A percentile compares a stretch with the other conserved stretches of the same genome.
These are phyloP conservation scores for Sturmia bella DNA, from an alignment of 2,888 invertebrate species.

Conservation along the genomic window DNA sequence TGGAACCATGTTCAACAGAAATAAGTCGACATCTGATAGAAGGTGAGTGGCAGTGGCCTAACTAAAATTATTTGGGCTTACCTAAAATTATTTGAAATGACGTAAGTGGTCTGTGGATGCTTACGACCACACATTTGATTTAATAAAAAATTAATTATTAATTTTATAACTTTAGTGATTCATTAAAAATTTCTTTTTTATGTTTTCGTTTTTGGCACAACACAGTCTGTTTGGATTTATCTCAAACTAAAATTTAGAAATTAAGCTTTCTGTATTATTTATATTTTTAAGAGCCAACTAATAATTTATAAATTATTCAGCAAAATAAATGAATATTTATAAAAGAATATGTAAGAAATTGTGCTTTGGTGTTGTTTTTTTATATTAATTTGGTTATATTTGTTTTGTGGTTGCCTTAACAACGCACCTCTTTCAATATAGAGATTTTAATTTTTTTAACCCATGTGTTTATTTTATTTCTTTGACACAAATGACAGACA, in stretches of 20 bases:
- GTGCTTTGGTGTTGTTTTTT: conserved; percentile 12
- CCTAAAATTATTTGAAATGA: no score
- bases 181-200: no score
- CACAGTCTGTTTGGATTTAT: no score
- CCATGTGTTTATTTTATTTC: neutral
- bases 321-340: conserved; percentile 49
- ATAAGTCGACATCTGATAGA: no score
- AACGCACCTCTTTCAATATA: conserved; percentile 50
- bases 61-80: no score
- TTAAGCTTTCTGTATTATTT: conserved; percentile 43
- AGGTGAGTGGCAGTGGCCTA: no score
- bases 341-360: conserved; percentile 22
- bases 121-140: no score
- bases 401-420: conserved; percentile 16
- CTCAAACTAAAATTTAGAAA: conserved; percentile 1
- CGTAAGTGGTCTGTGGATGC: no score
- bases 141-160: no score
- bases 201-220: conserved; percentile 15
- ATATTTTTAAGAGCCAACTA: neutral
- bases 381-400: conserved; percentile 30
- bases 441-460: conserved; percentile 10
- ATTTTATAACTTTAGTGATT: no score
- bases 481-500: conserved; percentile 33
- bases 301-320: conserved; percentile 22
- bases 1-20: no score